Conservation (phyloP, 2,113 vertebrate genomes). For the Melanotaenia duboulayi region DNA sequence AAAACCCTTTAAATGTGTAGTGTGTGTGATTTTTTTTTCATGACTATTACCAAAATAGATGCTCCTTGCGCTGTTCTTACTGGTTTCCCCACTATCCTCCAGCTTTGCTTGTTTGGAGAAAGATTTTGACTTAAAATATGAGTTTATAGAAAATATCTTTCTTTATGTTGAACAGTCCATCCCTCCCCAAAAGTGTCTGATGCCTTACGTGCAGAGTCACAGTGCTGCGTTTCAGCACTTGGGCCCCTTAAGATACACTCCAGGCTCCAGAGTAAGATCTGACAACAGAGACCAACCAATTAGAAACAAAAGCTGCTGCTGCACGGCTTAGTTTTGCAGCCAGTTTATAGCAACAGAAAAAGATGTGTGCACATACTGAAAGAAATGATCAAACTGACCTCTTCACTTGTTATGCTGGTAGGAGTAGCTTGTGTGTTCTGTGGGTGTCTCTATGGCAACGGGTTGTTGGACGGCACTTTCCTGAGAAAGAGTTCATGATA, state of each 20-base stretch:
- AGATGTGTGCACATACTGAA: not conserved
- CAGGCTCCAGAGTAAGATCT: conserved; percentile 56
- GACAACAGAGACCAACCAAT: conserved; percentile 26
- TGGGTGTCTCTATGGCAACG: conserved; percentile 87
- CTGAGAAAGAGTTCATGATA: conserved; percentile 68
- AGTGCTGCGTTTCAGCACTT: conserved; percentile 33
- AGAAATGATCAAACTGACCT: conserved; percentile 39
- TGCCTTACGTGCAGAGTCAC: conserved; percentile 34
- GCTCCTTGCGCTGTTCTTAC: conserved; percentile 50
- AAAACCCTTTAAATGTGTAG: conserved; percentile 29
- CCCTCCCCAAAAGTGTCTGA: conserved; percentile 1
- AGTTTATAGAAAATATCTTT: conserved; percentile 72
- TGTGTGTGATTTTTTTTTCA: conserved; percentile 33
- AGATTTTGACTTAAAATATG: conserved; percentile 63
- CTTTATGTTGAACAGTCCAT: conserved; percentile 62
- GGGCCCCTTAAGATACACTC: conserved; percentile 29
- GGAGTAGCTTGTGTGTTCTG: conserved; percentile 89
- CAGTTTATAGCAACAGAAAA: not conserved
- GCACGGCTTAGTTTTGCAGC: not conserved
- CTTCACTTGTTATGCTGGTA: conserved; percentile 93
- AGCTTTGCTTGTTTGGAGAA: conserved; percentile 59
- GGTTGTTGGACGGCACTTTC: conserved; percentile 89
- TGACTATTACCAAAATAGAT: conserved; percentile 65
- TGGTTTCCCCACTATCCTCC: conserved; percentile 31
- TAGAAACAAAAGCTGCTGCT: conserved; percentile 18